Base-by-base conservation (phyloP, 2,888 invertebrate genomes). In the Synergus laeviventris region DNA sequence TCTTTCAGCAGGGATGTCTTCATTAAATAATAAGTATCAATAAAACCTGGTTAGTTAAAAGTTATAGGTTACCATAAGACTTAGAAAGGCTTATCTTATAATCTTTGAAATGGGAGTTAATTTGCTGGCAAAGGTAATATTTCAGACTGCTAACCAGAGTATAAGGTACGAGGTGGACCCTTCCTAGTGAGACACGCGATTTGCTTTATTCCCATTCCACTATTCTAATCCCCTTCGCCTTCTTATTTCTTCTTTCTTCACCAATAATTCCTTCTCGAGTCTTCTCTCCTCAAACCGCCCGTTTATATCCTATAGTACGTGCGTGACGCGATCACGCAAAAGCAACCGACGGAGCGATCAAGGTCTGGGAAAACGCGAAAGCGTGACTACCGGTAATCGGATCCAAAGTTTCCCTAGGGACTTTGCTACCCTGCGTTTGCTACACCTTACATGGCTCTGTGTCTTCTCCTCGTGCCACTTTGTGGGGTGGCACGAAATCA, bases 351-450 rank as follows among this genome's bases (percentile, higher is more conserved):
- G 74, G 56, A 64, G 76, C 76, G 76, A 76, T 76, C 76, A 74
- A 76, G 73, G 56, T 59, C 73, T 74, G 62, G 56, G 76, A 76
- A 76, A 74, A 76, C 64, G 76, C 76, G 38, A 76, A 76, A 76
- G 76, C 76, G 76, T 76, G 76, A 76, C 76, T 76, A 64, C 76
- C 56, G 42, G 76, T 76, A 76, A 76, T 76, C 76, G 73, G 76
- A 76, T 76, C 76, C 49, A 76, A 76, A 76, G 76, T 62, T 73
- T 76, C 76, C 59, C 73, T 42, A 73, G 76, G 64, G 75, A 62
- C 75, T 66, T 70, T 49, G 70, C 49, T 70, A n/a, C 45, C 56
- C 75, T 18, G 38, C 36, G 49, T 74, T 74, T 38, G 42, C 38
- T 73, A 54, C 70, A 70, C 70, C 73, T 76, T 76, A 62, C 73